Evolutionary conservation across 2,888 invertebrate genomes (phyloP).

Genomic region (Drosophila recens): DNA sequence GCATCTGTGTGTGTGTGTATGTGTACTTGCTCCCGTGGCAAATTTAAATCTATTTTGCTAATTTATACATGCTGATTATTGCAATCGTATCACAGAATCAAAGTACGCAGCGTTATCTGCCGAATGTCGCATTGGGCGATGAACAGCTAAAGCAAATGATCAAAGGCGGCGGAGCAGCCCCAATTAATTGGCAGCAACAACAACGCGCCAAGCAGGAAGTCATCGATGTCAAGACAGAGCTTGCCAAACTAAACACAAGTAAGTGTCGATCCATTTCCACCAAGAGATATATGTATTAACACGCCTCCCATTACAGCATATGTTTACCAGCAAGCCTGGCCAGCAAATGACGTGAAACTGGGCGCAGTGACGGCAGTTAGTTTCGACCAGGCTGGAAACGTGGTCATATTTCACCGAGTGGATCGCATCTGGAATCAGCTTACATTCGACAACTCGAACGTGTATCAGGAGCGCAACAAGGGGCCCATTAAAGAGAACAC

Average conservation of each 20-base stretch:
- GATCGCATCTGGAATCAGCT: slow-evolving; percentile 88
- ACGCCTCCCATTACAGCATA: slow-evolving; percentile 85
- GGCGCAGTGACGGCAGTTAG: slow-evolving; percentile 94
- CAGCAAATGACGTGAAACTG: slow-evolving; percentile 86
- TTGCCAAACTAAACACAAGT: slow-evolving; percentile 83
- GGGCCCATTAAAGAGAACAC: slow-evolving; percentile 89
- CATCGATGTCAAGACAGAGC: slow-evolving; percentile 82
- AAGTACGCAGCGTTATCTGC: slow-evolving; percentile 76
- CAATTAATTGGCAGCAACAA: slow-evolving; percentile 79
- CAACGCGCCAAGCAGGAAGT: slow-evolving; percentile 75
- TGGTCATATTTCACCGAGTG: slow-evolving; percentile 94
- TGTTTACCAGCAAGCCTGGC: slow-evolving; percentile 87
- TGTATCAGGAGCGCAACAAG: slow-evolving; percentile 86
- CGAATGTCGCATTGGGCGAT: slow-evolving; percentile 52
- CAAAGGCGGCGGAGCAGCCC: slow-evolving; percentile 78
- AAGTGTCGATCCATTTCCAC: slow-evolving; percentile 33
- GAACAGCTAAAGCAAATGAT: slow-evolving; percentile 83
- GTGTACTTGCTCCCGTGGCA: slow-evolving; percentile 48
- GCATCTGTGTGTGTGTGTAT: slow-evolving; percentile 2
- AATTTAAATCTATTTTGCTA: slow-evolving; percentile 9
- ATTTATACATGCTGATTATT: slow-evolving; percentile 19
- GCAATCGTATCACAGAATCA: slow-evolving; percentile 65
- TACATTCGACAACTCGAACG: slow-evolving; percentile 88
- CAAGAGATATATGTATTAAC: background rate
- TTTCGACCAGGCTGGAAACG: slow-evolving; percentile 89